Conservation (phyloP, 2,797 vertebrate genomes). For the Lepidocolaptes lacrymiger region DNA sequence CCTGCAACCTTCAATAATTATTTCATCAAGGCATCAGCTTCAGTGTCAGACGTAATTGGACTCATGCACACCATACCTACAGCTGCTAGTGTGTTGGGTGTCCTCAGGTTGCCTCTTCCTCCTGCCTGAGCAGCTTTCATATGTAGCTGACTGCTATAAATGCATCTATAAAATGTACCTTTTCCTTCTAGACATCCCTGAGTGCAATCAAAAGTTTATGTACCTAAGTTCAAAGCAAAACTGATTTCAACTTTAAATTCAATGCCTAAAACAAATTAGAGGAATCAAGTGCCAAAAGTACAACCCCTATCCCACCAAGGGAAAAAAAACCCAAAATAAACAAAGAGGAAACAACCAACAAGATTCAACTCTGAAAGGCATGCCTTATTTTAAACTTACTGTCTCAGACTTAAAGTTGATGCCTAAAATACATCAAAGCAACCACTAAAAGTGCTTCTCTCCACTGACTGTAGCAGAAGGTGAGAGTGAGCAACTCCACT, state of each 20-base stretch:
- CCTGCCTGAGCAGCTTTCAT: not conserved
- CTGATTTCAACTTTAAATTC: not conserved
- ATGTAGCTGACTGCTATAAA: not conserved
- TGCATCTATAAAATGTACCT: not conserved
- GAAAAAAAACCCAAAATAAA: fast-evolving
- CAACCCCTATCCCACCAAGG: not conserved
- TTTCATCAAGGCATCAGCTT: conserved; percentile 49
- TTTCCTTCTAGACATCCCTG: not conserved
- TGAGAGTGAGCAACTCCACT: not conserved
- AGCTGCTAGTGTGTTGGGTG: fast-evolving
- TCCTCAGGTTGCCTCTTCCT: not conserved
- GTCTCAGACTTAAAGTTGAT: not conserved
- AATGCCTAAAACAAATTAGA: not conserved
- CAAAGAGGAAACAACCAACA: not conserved
- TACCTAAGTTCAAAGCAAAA: not conserved
- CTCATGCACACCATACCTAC: not conserved
- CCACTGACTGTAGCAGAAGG: not conserved
- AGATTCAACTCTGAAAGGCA: not conserved
- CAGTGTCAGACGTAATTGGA: conserved; percentile 26
- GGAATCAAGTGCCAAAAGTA: not conserved
- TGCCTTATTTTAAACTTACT: not conserved
- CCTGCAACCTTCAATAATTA: conserved; percentile 26
- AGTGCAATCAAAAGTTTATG: not conserved
- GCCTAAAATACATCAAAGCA: not conserved
- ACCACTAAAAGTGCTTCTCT: not conserved